These are phyloP conservation scores for Syrmaticus mikado DNA, from an alignment of 2,113 vertebrate genomes.

Conservation along the genomic window DNA sequence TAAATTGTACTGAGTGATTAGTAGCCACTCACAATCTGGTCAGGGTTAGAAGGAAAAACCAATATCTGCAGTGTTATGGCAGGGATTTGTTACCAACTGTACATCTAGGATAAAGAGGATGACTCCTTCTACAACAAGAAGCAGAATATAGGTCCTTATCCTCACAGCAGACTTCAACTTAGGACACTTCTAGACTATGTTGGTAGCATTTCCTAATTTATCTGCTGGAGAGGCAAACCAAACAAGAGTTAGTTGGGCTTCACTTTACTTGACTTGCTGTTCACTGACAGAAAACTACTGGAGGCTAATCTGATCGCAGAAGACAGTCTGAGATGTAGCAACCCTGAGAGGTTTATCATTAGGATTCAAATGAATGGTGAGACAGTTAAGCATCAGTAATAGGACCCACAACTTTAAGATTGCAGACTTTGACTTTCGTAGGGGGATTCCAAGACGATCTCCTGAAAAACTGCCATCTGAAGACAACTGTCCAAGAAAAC, in stretches of 20 bases:
- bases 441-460: not conserved
- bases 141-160: not conserved
- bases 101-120: not conserved
- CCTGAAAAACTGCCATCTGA: not conserved
- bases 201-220: not conserved
- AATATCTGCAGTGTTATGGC: not conserved
- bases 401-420: not conserved
- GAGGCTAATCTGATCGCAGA: not conserved
- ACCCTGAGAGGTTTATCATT: not conserved
- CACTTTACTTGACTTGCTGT: not conserved
- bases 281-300: not conserved
- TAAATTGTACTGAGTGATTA: not conserved
- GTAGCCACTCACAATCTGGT: not conserved
- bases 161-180: not conserved
- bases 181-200: not conserved
- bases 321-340: not conserved
- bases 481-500: not conserved
- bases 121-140: not conserved
- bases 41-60: not conserved
- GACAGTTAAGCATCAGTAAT: not conserved
- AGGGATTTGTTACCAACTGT: not conserved
- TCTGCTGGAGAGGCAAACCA: not conserved
- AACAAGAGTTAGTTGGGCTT: not conserved
- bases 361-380: not conserved
- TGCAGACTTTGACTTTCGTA: not conserved